Evolutionary conservation across 2,113 vertebrate species (phyloP).

Genomic region (Oceanites oceanicus): DNA sequence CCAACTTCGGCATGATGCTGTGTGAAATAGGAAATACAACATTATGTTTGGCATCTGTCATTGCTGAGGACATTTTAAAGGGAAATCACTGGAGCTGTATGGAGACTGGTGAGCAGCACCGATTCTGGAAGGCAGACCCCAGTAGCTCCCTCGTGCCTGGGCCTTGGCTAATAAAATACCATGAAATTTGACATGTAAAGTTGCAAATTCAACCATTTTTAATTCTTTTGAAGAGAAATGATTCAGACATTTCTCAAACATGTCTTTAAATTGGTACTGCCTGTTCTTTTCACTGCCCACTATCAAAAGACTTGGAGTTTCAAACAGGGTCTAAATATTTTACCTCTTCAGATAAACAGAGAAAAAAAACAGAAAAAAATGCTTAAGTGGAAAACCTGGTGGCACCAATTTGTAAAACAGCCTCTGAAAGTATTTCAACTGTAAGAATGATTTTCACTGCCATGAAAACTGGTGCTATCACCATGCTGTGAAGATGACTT

Average conservation of each 20-base stretch:
- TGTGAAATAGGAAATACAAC: not conserved
- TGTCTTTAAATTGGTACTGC: not conserved
- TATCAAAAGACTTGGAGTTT: not conserved
- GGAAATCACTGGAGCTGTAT: not conserved
- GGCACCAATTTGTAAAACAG: not conserved
- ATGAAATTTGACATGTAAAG: not conserved
- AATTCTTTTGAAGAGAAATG: not conserved
- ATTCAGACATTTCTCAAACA: not conserved
- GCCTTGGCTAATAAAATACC: not conserved
- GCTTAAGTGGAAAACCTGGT: not conserved
- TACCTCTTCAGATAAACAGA: not conserved
- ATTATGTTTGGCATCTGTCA: not conserved
- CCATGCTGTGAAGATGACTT: not conserved
- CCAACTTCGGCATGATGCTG: not conserved
- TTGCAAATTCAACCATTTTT: not conserved
- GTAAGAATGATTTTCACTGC: not conserved
- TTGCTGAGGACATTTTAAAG: not conserved
- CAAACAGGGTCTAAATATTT: not conserved
- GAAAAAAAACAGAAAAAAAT: not conserved
- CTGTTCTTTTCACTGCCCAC: not conserved
- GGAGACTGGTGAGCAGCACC: not conserved
- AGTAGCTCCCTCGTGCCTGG: not conserved
- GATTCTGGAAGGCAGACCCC: not conserved
- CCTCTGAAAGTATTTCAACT: not conserved
- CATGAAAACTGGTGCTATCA: not conserved